These are phyloP conservation scores for Mesaphorura yosii DNA, from an alignment of 1,140 invertebrate species.

Conservation along the genomic window DNA sequence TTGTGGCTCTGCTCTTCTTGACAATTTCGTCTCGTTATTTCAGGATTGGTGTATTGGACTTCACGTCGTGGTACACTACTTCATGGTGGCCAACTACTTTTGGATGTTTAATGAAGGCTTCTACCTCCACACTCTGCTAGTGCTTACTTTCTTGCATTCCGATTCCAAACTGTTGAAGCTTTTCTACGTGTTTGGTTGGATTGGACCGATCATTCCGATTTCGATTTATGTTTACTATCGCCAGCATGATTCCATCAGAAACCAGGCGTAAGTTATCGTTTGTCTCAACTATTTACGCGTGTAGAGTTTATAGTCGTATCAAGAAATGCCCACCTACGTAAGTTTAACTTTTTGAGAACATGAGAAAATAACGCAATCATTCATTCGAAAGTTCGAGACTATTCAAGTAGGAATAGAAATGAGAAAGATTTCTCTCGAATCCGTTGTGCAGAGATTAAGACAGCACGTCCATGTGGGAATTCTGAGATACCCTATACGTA, in stretches of 20 bases:
- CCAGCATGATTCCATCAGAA: neutral
- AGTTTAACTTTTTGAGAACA: too few relatives aligned
- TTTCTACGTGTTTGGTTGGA: slow-evolving; percentile 46
- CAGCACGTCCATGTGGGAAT: too few relatives aligned
- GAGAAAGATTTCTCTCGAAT: too few relatives aligned
- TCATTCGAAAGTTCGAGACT: too few relatives aligned
- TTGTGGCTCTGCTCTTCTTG: neutral
- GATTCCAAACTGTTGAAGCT: slow-evolving; percentile 40
- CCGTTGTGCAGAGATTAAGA: too few relatives aligned
- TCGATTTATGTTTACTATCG: slow-evolving; percentile 32
- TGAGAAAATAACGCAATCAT: too few relatives aligned
- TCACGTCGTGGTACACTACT: slow-evolving; percentile 22
- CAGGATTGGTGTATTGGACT: slow-evolving; percentile 23
- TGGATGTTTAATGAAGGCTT: slow-evolving; percentile 46
- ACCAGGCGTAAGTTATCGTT: slow-evolving; percentile 18
- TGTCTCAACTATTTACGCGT: neutral
- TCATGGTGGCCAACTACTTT: slow-evolving; percentile 42
- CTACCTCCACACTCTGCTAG: slow-evolving; percentile 45
- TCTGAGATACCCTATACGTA: too few relatives aligned
- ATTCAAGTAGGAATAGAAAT: too few relatives aligned
- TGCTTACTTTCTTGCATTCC: slow-evolving; percentile 41
- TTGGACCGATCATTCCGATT: slow-evolving; percentile 33
- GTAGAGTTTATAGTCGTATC: neutral
- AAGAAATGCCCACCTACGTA: too few relatives aligned
- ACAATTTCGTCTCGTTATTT: neutral